A percentile compares a stretch with the other conserved stretches of the same genome.
Conservation (phyloP, 35 echinoderm and acorn worm species). For the Ophiothrix spiculata region DNA sequence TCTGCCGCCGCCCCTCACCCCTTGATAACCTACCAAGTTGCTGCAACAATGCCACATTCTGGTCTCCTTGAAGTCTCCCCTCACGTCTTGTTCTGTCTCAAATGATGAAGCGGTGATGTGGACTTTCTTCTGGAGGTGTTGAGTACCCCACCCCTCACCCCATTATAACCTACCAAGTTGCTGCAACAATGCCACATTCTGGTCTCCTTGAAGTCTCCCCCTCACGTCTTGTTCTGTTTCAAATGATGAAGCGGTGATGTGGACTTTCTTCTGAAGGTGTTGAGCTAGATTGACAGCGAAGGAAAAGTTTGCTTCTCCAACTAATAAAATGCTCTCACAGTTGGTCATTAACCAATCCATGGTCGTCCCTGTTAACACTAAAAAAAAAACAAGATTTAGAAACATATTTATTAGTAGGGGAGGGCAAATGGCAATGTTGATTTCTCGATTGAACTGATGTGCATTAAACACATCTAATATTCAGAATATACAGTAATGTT, state of each 20-base stretch:
- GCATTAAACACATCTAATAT: too few species aligned
- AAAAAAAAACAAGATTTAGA: neutral
- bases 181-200: conserved; percentile 25
- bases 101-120: conserved; percentile 57
- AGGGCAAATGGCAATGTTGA: too few species aligned
- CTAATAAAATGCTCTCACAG: conserved; percentile 46
- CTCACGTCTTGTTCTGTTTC: conserved; percentile 31
- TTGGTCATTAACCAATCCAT: conserved; percentile 5
- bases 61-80: neutral
- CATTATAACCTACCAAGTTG: conserved; percentile 44
- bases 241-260: conserved; percentile 54
- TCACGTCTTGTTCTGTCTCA: conserved; percentile 31
- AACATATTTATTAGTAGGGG: too few species aligned
- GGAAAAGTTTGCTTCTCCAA: conserved; percentile 94
- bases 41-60: conserved; percentile 25
- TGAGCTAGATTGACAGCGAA: conserved; percentile 58
- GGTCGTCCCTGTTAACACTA: too few species aligned
- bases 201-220: neutral
- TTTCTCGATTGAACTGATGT: too few species aligned
- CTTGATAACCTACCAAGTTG: conserved; percentile 44
- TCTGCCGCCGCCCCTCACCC: too few species aligned
- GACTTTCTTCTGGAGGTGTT: neutral
- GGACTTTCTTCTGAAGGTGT: neutral
- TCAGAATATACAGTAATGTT: too few species aligned
- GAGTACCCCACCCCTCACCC: too few species aligned